A percentile compares a stretch with the other conserved stretches of the same genome.
Evolutionary conservation across 2,113 vertebrate genomes (phyloP).

Genomic region (Phrynosoma blainvillii): DNA sequence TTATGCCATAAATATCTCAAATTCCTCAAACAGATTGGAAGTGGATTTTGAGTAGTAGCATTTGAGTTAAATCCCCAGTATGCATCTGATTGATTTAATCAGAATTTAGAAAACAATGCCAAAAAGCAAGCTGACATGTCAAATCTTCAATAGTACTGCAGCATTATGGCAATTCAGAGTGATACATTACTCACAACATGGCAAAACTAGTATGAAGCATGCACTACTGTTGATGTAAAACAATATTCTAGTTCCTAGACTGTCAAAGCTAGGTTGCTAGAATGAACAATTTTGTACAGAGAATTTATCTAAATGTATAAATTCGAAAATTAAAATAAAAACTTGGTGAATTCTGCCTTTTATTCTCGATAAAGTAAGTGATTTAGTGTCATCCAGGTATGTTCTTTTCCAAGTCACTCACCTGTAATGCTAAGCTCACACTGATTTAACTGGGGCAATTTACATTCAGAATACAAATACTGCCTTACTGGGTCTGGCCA

Average conservation of each 20-base stretch:
- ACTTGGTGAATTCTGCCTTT: slow-evolving; percentile 1
- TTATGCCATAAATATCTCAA: background rate
- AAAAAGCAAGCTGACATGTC: background rate
- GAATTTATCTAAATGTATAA: slow-evolving; percentile 3
- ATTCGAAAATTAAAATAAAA: slow-evolving; percentile 11
- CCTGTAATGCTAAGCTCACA: slow-evolving; percentile 29
- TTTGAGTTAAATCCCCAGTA: background rate
- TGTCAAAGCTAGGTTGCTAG: background rate
- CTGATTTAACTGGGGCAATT: slow-evolving; percentile 22
- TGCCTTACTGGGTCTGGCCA: slow-evolving; percentile 32
- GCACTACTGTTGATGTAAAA: background rate
- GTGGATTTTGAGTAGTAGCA: background rate
- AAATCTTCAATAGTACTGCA: background rate
- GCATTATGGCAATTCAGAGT: background rate
- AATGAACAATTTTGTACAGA: background rate
- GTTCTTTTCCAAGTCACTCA: slow-evolving; percentile 5
- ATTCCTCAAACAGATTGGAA: background rate
- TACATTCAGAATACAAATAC: slow-evolving; percentile 31
- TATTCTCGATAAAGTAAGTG: background rate
- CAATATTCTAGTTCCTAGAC: background rate
- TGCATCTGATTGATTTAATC: background rate
- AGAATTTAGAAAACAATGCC: background rate
- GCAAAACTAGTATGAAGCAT: background rate
- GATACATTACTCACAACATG: background rate
- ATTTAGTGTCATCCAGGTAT: slow-evolving; percentile 23